Evolutionary conservation across 2,797 vertebrate species (phyloP), one percentile per base, ranked within the genome.

Genomic region (Microtus agrestis): DNA sequence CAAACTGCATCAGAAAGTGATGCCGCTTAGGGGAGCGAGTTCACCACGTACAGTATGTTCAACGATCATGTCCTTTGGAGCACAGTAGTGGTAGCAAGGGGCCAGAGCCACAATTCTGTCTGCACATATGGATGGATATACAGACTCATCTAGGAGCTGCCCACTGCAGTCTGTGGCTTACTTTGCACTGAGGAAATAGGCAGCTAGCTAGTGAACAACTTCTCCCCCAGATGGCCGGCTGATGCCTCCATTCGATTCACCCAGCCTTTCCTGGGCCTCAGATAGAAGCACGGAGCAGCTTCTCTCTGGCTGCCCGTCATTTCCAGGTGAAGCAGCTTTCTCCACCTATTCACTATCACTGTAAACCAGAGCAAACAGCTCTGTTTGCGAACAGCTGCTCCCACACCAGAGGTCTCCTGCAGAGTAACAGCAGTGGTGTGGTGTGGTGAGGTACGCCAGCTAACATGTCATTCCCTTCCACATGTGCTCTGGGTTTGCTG

Each of bases 1-100:
- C 90, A 96, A 14, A 82, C 94, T 77, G 87, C 5, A n/a, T 93
- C 92, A 93, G 87, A 90, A 97, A 97, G 79, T 77, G 89, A 37
- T 76, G 92, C 65, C 40, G 87, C 93, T 86, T 94, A 91, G 89
- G 54, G 1, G 1, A 87, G 86, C 37, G 91, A 93, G 95, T 65
- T 84, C 87, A 81, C 31, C 90, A 88, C 77, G 81, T 93, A 92
- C 0, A 71, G 94, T 61, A 40, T 91, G 86, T 88, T 92, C 96
- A 81, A 69, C 6, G 0, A 80, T 34, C 95, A 95, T 21, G 65
- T 97, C 97, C 97, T 98, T 91, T 96, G 96, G 95, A 78, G 91
- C 94, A 91, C 73, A 87, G 85, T 1, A 37, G 56, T 79, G 78
- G 61, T 51, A 15, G 69, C 5, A 59, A 81, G 31, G 65, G 73